Base-by-base conservation (phyloP, 2,888 invertebrate genomes). In the Athalia cordata region DNA sequence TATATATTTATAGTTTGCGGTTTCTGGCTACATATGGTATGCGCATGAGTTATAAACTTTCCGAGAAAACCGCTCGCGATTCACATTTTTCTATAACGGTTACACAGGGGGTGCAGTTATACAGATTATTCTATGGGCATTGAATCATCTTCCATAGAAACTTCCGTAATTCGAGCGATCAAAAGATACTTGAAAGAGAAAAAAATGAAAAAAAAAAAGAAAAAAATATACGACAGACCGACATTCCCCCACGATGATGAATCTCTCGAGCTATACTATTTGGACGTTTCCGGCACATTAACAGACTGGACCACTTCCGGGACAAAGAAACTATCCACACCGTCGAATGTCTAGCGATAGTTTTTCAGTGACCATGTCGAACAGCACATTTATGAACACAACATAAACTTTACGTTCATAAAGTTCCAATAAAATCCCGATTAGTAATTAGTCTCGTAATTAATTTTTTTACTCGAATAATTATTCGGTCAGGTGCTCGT, bases 231-330 rank as follows among this genome's bases (percentile, higher is more conserved):
- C 15, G 49, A 9, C 5, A 5, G 68, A 68, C 55, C 29, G 52
- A 55, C 52, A 29, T 43, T 13, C 7, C 43, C 13, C 50, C 13
- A 52, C 68, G 29, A 29, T 43, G 68, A 66, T 66, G 66, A 66
- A 47, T 15, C 66, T 47, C 49, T 66, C 66, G 47, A 2, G 29
- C 4, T 66, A 49, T 7, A 49, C 43, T 59, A 72, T 72, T 59
- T 72, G 57, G 29, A 13, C 59, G 81, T 80, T 81, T 79, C 79
- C 80, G 83, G 84, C 86, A 86, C 85, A 86, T 86, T 86, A 87
- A 82, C 70, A 81, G 80, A 83, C 81, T 83, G 83, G 84, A 81
- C 83, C 83, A 80, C 84, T 86, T 86, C 85, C 86, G 84, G 80
- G n/a, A 66, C n/a, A 49, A 47, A 11, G 13, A 3, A 66, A n/a